phyloP scores from a whole-genome alignment of 2,888 invertebrate species.

The Automeris io region DNA sequence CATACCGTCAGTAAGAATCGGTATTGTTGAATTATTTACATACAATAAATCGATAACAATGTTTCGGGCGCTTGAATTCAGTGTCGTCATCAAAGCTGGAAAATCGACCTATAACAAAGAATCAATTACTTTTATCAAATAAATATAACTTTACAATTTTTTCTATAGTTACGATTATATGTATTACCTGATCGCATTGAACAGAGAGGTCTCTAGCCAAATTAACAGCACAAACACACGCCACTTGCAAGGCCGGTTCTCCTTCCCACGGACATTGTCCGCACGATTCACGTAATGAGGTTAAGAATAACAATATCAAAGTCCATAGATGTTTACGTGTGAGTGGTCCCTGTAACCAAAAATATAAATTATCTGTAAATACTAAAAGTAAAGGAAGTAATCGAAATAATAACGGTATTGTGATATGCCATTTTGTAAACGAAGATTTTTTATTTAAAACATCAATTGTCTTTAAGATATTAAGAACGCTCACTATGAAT shows the following conservation, averaged over 20 bases:
- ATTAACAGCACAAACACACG: constrained; percentile 93
- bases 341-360: constrained; percentile 36
- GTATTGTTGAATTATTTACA: constrained; percentile 90
- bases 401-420: constrained; percentile 1
- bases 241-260: constrained; percentile 84
- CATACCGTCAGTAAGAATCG: constrained; percentile 80
- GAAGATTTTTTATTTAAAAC: no score
- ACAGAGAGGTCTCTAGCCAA: constrained; percentile 90
- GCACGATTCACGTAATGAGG: constrained; percentile 33
- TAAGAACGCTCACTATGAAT: no score
- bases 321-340: constrained; percentile 29
- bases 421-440: no score
- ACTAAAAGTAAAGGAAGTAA: no score
- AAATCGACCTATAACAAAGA: constrained; percentile 81
- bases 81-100: constrained; percentile 82
- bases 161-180: not conserved
- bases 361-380: constrained; percentile 3
- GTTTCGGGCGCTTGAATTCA: constrained; percentile 81
- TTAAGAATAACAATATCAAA: constrained; percentile 29
- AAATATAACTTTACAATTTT: not conserved
- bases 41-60: constrained; percentile 89
- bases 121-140: constrained; percentile 1
- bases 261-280: constrained; percentile 92
- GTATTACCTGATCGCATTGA: constrained; percentile 87
- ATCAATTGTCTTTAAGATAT: no score